Conservation (phyloP, 2,797 vertebrate genomes). For the Leuciscus waleckii region DNA sequence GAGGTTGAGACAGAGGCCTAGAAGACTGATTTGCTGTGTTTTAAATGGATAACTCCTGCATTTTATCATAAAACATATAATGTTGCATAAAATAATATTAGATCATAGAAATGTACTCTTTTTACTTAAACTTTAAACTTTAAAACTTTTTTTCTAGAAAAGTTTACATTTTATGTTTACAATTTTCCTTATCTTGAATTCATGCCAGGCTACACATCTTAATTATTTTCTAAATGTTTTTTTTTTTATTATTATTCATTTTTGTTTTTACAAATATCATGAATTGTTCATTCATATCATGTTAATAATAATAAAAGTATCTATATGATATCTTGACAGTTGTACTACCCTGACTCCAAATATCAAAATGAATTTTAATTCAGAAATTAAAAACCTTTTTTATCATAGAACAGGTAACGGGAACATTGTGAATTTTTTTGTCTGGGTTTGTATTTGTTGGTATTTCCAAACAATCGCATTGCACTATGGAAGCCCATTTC, state of each 20-base stretch:
- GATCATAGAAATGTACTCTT: neutral
- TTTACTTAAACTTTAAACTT: no score
- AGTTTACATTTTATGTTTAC: neutral
- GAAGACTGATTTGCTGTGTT: neutral
- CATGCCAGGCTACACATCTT: neutral
- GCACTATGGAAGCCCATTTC: neutral
- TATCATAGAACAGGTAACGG: neutral
- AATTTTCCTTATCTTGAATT: neutral
- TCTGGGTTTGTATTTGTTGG: neutral
- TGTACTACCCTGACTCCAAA: neutral
- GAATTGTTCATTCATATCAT: neutral
- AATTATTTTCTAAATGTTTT: neutral
- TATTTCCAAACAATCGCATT: neutral
- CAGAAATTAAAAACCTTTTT: neutral
- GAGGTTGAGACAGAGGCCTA: neutral
- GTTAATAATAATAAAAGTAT: neutral
- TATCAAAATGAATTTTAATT: neutral
- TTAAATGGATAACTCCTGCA: neutral
- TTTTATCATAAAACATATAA: neutral
- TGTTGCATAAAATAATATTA: neutral
- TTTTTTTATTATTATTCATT: no score
- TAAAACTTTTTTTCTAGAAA: neutral
- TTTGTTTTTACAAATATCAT: neutral
- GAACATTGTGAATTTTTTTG: neutral
- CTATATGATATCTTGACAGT: no score